Evolutionary conservation across 2,888 invertebrate species (phyloP), one percentile per base, ranked within the genome.

Genomic region (Acleris literana): DNA sequence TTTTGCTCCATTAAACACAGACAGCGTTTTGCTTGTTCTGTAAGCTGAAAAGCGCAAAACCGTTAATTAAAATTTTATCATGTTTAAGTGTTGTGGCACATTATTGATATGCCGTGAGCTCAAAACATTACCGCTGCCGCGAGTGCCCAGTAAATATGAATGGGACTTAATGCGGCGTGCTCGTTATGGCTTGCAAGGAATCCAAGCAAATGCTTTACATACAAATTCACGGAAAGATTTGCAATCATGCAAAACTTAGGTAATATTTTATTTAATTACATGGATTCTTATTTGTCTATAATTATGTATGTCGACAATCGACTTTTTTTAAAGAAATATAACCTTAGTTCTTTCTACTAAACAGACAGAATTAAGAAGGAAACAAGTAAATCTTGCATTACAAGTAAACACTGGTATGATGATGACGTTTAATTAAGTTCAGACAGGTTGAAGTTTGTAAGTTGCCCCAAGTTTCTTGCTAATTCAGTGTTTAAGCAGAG

Each of bases 11-110:
- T 82, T 82, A 77, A 78, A 71, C 72, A 71, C 71, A 72, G 74
- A 77, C 77, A 71, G 75, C 67, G 72, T 74, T 68, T 51, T 63
- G 71, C 72, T 72, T 72, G 73, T 76, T 72, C 74, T 70, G 64
- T 69, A 64, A 69, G 71, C 68, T 75, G 71, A 75, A 74, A 76
- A 72, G 74, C 56, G 57, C 72, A 69, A 71, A 71, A 69, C 63
- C 73, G 72, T 80, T 84, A 77, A 85, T 85, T 82, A 81, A 81
- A 80, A 75, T 80, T 80, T 72, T 76, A 78, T 72, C 44, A 43
- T 43, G 54, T 61, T 49, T 54, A 61, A 60, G 58, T 48, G 54
- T 54, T 46, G 49, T 11, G 25, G 43, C 49, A 43, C 55, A 57
- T 51, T 67, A 70, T 71, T 69, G 68, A 66, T 67, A 58, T 66